These are phyloP conservation scores for Cremastinae sp. DNA, from an alignment of 2,888 invertebrate species.

Conservation along the genomic window DNA sequence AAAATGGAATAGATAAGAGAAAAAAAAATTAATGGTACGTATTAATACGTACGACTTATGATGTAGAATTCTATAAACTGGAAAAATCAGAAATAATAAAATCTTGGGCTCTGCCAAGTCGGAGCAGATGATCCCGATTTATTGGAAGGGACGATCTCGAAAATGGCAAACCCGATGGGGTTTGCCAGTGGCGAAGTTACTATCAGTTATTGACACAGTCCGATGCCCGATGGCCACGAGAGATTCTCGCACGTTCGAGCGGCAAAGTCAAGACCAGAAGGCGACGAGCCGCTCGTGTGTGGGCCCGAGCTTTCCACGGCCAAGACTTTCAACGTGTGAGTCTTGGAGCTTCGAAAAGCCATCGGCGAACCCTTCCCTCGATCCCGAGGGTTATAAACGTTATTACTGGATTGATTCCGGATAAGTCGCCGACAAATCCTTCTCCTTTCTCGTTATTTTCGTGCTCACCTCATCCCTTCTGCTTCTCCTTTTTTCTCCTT, in stretches of 20 bases:
- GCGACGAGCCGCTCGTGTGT: slow-evolving; percentile 19
- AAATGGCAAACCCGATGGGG: too few relatives aligned
- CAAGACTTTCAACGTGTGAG: slow-evolving; percentile 21
- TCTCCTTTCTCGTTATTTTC: slow-evolving; percentile 17
- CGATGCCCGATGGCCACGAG: slow-evolving; percentile 67
- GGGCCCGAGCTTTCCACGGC: slow-evolving; percentile 25
- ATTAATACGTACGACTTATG: background rate
- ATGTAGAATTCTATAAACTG: slow-evolving; percentile 7
- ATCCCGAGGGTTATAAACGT: slow-evolving; percentile 61
- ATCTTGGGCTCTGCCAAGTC: slow-evolving; percentile 26
- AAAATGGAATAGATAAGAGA: background rate
- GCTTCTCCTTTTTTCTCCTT: slow-evolving; percentile 49
- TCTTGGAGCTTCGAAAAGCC: slow-evolving; percentile 53
- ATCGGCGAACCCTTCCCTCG: slow-evolving; percentile 40
- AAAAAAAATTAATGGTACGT: background rate
- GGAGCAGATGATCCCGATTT: slow-evolving; percentile 53
- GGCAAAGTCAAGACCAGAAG: slow-evolving; percentile 48
- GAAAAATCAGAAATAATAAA: slow-evolving; percentile 13
- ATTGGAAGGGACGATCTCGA: slow-evolving; percentile 51
- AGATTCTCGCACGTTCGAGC: slow-evolving; percentile 43
- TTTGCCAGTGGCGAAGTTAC: slow-evolving; percentile 63
- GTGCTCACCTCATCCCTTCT: slow-evolving; percentile 58
- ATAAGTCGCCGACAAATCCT: slow-evolving; percentile 75
- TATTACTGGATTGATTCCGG: slow-evolving; percentile 76
- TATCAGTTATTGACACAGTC: slow-evolving; percentile 76